Evolutionary conservation across 2,797 vertebrate species (phyloP).

Genomic region (Tenualosa thibaudeaui): DNA sequence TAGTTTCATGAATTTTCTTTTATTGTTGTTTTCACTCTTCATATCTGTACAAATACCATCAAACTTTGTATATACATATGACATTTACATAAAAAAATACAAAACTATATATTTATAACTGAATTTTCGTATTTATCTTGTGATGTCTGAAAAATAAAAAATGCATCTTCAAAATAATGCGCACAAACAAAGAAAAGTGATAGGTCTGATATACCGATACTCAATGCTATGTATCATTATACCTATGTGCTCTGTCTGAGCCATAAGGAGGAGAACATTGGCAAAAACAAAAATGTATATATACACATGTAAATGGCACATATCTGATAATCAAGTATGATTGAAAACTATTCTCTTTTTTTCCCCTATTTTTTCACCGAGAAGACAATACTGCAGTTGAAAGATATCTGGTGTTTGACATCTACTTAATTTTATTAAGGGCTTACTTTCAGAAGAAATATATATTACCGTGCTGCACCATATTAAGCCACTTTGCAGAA

Average conservation of each 20-base stretch:
- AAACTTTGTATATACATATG: conserved; percentile 99
- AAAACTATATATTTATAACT: conserved; percentile 99
- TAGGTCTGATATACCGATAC: conserved; percentile 67
- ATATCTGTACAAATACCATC: conserved; percentile 99
- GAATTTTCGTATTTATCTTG: conserved; percentile 98
- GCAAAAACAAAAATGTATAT: conserved; percentile 64
- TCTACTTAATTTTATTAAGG: conserved; percentile 8
- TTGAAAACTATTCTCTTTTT: conserved; percentile 61
- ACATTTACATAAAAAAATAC: conserved; percentile 99
- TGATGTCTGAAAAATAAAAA: conserved; percentile 95
- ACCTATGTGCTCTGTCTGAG: conserved; percentile 66
- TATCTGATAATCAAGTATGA: conserved; percentile 72
- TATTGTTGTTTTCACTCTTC: conserved; percentile 96
- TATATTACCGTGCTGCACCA: conserved; percentile 64
- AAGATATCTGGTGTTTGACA: conserved; percentile 24
- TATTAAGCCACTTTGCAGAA: conserved; percentile 66
- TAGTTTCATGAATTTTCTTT: conserved; percentile 46
- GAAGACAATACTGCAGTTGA: conserved; percentile 22
- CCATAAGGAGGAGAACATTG: conserved; percentile 70
- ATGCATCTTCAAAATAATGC: conserved; percentile 75
- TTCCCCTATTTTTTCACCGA: conserved; percentile 50
- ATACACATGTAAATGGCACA: conserved; percentile 73
- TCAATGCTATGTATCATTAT: conserved; percentile 65
- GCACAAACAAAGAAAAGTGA: conserved; percentile 63
- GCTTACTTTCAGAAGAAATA: conserved; percentile 12